Evolutionary conservation across 2,888 invertebrate genomes (phyloP).

Genomic region (Spisula subtruncata): DNA sequence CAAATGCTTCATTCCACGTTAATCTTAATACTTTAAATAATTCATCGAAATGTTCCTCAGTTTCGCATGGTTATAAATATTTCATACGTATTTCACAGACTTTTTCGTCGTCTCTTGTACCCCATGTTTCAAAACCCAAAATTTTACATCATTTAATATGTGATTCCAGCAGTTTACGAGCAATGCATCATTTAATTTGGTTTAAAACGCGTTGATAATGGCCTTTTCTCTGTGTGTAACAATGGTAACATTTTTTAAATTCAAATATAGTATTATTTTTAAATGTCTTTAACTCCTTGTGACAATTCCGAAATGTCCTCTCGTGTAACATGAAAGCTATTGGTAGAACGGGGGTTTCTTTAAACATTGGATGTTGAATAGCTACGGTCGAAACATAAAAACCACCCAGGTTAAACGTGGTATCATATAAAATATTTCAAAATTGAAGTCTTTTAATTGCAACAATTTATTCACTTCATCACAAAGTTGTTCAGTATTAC

Average conservation of each 20-base stretch:
- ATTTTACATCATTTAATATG: conserved; percentile 51
- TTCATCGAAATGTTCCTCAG: conserved; percentile 15
- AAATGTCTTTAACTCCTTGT: conserved; percentile 24
- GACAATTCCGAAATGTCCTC: conserved; percentile 41
- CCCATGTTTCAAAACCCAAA: conserved; percentile 45
- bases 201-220: conserved; percentile 36
- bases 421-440: conserved; percentile 56
- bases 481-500: conserved; percentile 49
- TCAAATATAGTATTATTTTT: conserved; percentile 39
- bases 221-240: conserved; percentile 36
- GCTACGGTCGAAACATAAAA: conserved; percentile 55
- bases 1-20: conserved; percentile 42
- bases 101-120: conserved; percentile 46
- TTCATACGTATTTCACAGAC: no score
- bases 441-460: conserved; percentile 33
- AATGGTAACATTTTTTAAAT: conserved; percentile 15
- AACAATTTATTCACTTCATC: conserved; percentile 51
- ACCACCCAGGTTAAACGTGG: conserved; percentile 54
- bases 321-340: conserved; percentile 45
- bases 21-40: background rate
- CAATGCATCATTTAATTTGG: conserved; percentile 16
- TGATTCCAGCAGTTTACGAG: conserved; percentile 52
- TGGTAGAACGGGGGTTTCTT: conserved; percentile 29
- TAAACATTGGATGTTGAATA: conserved; percentile 39
- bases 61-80: conserved; percentile 35